phyloP scores from a whole-genome alignment of 2,113 vertebrate species.

The Odontophorus gujanensis region DNA sequence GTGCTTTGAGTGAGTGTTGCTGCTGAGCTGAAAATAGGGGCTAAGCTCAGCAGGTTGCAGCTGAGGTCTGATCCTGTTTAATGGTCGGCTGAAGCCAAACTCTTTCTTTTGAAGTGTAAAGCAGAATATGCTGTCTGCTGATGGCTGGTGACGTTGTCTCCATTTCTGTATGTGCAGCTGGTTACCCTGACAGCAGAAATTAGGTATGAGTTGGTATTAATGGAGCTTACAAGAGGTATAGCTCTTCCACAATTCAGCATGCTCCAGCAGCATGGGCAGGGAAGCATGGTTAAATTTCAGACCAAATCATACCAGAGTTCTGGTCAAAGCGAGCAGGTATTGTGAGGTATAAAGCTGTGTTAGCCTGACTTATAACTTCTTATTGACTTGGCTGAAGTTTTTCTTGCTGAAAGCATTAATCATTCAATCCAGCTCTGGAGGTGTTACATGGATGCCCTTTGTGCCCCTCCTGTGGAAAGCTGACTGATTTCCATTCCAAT shows the following conservation, averaged over 20 bases:
- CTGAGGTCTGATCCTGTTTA: not conserved
- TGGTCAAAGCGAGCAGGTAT: not conserved
- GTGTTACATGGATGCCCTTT: fast-evolving
- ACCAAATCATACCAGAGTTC: fast-evolving
- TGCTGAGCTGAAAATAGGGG: not conserved
- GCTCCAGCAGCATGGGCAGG: fast-evolving
- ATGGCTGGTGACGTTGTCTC: not conserved
- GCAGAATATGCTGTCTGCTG: not conserved
- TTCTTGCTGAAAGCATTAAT: fast-evolving
- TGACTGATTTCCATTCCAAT: not conserved
- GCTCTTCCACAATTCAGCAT: not conserved
- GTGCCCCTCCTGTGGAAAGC: not conserved
- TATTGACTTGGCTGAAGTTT: not conserved
- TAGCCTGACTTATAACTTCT: not conserved
- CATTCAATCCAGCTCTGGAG: fast-evolving
- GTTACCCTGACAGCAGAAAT: not conserved
- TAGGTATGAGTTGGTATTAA: not conserved
- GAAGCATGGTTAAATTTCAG: fast-evolving
- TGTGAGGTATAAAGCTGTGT: fast-evolving
- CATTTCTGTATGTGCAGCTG: not conserved
- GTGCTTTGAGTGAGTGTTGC: not conserved
- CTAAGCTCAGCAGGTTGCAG: not conserved
- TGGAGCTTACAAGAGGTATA: not conserved
- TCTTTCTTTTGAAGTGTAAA: not conserved
- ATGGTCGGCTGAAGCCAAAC: too few species aligned